These are phyloP conservation scores for Dendropsophus ebraccatus DNA, from an alignment of 2,113 vertebrate genomes.

Conservation along the genomic window DNA sequence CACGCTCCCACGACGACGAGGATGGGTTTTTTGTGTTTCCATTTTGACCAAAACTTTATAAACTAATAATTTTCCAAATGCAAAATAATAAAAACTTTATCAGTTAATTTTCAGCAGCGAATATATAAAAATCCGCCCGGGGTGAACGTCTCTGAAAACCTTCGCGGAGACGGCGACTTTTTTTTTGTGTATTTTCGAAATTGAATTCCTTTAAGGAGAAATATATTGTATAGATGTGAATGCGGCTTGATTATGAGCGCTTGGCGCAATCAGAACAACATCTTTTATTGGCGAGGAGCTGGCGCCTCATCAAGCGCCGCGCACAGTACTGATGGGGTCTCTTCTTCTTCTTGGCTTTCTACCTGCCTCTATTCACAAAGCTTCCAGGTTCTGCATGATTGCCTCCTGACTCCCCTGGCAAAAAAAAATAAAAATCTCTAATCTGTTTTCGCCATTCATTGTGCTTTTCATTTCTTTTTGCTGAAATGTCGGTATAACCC, in stretches of 20 bases:
- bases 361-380: conserved; percentile 31
- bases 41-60: not conserved
- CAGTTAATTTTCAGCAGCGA: not conserved
- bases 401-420: conserved; percentile 30
- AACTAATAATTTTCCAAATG: not conserved
- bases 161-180: not conserved
- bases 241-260: conserved; percentile 19
- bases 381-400: conserved; percentile 30
- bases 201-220: conserved; percentile 24
- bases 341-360: conserved; percentile 1
- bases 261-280: conserved; percentile 47
- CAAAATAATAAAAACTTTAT: not conserved
- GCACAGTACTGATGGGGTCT: conserved; percentile 27
- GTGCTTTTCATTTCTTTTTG: not conserved
- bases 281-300: conserved; percentile 36
- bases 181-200: conserved; percentile 30
- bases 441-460: conserved; percentile 42
- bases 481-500: conserved; percentile 25
- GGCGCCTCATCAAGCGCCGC: conserved; percentile 34
- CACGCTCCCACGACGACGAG: not conserved
- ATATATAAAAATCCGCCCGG: not conserved
- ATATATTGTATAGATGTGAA: conserved; percentile 23
- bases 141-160: not conserved
- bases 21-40: conserved; percentile 1
- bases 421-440: not conserved